A percentile compares a stretch with the other conserved stretches of the same genome.
These are phyloP conservation scores for Pseudochromis fuscus DNA, from an alignment of 2,797 vertebrate species.

Conservation along the genomic window DNA sequence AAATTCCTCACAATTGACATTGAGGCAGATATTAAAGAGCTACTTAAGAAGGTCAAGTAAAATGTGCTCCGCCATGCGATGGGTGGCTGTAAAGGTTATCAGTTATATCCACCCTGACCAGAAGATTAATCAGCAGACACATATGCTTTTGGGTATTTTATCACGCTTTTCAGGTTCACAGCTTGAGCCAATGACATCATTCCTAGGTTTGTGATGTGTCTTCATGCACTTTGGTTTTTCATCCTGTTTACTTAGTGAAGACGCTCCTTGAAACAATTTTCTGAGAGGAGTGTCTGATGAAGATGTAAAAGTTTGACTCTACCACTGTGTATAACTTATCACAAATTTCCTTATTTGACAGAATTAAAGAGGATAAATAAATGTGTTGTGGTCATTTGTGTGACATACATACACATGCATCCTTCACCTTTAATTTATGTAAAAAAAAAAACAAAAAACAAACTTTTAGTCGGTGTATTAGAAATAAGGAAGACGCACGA, in stretches of 20 bases:
- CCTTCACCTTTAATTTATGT: too few relatives aligned
- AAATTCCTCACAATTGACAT: conserved; percentile 89
- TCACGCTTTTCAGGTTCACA: conserved; percentile 13
- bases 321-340: conserved; percentile 56
- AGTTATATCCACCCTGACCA: neutral
- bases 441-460: too few relatives aligned
- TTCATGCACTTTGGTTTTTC: conserved; percentile 53
- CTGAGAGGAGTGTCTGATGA: conserved; percentile 84
- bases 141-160: conserved; percentile 1
- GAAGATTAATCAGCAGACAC: conserved; percentile 17
- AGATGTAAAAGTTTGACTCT: conserved; percentile 76
- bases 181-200: neutral
- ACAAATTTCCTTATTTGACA: conserved; percentile 19
- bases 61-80: neutral
- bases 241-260: conserved; percentile 87
- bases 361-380: conserved; percentile 53
- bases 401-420: neutral
- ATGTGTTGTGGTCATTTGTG: conserved; percentile 31
- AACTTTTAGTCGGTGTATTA: too few relatives aligned
- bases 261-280: conserved; percentile 84
- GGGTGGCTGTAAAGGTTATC: neutral
- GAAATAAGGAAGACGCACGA: too few relatives aligned
- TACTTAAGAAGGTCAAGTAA: conserved; percentile 83
- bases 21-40: conserved; percentile 89
- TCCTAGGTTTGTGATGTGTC: conserved; percentile 39